Percentiles rank a stretch among this genome's conserved stretches.
Evolutionary conservation across 2,113 vertebrate genomes (phyloP).

Genomic region (Lamprologus callipterus): DNA sequence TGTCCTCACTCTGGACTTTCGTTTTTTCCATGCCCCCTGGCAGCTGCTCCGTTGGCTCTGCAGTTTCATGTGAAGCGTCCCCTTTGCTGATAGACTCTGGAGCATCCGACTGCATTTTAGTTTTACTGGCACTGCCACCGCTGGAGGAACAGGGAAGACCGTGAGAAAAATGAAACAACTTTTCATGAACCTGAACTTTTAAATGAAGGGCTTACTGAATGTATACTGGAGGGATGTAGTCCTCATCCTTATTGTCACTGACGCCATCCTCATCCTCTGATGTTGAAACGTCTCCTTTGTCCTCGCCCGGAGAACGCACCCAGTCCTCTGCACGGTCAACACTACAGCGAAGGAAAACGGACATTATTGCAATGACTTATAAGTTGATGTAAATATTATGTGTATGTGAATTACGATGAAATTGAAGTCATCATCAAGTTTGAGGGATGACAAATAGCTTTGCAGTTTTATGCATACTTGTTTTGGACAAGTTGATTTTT

Average conservation of each 20-base stretch:
- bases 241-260: not conserved
- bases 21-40: not conserved
- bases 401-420: not conserved
- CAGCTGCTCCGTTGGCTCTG: not conserved
- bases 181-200: not conserved
- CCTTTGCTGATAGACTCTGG: not conserved
- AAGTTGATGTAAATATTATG: not conserved
- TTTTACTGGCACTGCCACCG: not conserved
- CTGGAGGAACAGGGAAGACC: not conserved
- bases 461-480: not conserved
- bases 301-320: not conserved
- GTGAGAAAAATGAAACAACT: not conserved
- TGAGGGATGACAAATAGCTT: not conserved
- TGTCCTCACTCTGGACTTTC: not conserved
- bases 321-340: not conserved
- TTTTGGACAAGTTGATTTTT: not conserved
- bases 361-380: not conserved
- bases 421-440: not conserved
- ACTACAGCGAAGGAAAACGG: not conserved
- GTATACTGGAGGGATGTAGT: not conserved
- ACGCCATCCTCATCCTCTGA: not conserved
- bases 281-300: not conserved
- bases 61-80: not conserved
- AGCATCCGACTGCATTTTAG: not conserved
- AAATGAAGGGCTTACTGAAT: not conserved